Base-by-base conservation (phyloP, 1,140 invertebrate species). In the Brachionus plicatilis region DNA sequence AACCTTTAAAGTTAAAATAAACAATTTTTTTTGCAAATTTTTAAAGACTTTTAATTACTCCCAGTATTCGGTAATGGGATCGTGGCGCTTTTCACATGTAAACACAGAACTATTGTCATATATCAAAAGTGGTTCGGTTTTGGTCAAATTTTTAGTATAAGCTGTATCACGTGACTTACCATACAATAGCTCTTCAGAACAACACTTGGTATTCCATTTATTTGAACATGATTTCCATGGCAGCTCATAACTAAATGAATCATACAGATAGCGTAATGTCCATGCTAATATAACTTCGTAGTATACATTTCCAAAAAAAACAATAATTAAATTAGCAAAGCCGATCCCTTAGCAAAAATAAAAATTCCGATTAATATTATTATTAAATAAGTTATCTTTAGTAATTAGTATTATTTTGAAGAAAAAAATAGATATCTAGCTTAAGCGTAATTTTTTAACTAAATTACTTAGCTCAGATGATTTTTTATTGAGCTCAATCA, bases 291-390 rank as follows among this genome's bases (percentile, higher is more conserved):
- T 88, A 8, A 91, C 75, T 65, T 47, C 50, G 50, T 65, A 86
- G 60, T 84, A 65, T 72, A 65, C 43, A 72, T 45, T 72, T 45
- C 85, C 87, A 91, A 50, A 84, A 60, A 75, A 92, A 91, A 87
- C 95, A 94, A 50, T 91, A 91, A 88, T 95, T 96, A 84, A 92
- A 92, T 17, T 92, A 92, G 95, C 95, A 96, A 3, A 95, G 95
- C 95, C 97, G 93, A 99, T 99, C 45, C 82, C 82, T 84, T 27
- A 3, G 41, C 14, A 45, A 80, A 47, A 50, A 80, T 41, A 60
- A 50, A 56, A 80, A 60, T 53, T 7, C 5, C 43, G 9, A 65
- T 53, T 53, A 80, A 53, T 33, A 41, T 80, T 41, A 11, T 14
- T 27, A 41, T 47, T 56, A 17, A 56, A 47, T 56, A 78, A 78